Base-by-base conservation (phyloP, 2,888 invertebrate species). In the Polyploca ridens region DNA sequence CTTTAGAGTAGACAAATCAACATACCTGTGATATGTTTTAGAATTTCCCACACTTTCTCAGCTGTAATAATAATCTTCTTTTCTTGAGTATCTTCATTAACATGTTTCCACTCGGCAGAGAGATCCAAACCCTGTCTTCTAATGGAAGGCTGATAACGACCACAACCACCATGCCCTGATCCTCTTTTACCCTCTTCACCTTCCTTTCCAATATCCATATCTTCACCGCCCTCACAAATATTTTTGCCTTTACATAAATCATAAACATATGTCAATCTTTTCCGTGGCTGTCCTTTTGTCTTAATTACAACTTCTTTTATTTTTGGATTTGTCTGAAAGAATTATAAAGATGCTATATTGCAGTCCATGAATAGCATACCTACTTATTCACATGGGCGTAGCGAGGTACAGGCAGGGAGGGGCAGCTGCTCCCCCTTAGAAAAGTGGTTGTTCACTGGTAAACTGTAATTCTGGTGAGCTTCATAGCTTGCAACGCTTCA, bases 221-320 rank as follows among this genome's bases (percentile, higher is more conserved):
- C 99, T 89, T 99, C 99, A 69, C 99, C 99, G 69, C 99, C 99
- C 90, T 99, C 99, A 90, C 99, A 99, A 83, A 99, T 98, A 76
- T 98, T 98, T 91, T 99, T 99, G 8, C 98, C 98, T 93, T 99
- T 99, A 90, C 99, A 99, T 41, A 99, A 92, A 88, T 99, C 99
- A 90, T 99, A 99, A 0, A 99, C 98, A 91, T 98, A 98, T 2
- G 98, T 97, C 67, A 99, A 94, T 64, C 99, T 95, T 89, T 99
- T 99, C 67, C 99, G 95, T 0, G 99, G 98, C 81, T 99, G 99
- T 3, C 99, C 99, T 93, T 99, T 99, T 0, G 99, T 98, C 90
- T 99, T 99, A 95, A 97, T 96, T 0, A 99, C 96, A 66, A 99
- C 96, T 92, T 99, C 99, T 93, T 98, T 97, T 67, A 99, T 97